Conservation (phyloP, 2,888 invertebrate genomes). For the Frankliniella fusca region DNA sequence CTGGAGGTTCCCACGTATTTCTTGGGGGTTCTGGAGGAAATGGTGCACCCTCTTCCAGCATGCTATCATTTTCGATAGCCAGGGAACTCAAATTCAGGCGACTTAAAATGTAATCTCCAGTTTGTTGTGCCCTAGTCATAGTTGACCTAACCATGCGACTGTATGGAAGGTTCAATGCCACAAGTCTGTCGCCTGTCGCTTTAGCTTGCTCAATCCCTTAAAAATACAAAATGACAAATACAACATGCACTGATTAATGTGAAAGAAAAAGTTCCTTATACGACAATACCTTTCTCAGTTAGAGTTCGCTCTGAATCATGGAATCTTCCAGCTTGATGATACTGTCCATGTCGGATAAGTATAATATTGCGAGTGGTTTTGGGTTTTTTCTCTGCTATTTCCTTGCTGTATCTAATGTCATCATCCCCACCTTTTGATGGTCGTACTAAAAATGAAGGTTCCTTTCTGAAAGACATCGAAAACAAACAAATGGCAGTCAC, state of each 20-base stretch:
- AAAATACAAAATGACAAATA: neutral
- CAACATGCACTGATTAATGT: neutral
- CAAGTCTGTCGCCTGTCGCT: constrained; percentile 75
- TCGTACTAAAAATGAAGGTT: constrained; percentile 66
- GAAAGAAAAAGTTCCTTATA: neutral
- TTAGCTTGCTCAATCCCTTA: constrained; percentile 80
- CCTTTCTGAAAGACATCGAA: constrained; percentile 55
- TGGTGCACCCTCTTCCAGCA: constrained; percentile 90
- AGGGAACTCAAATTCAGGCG: constrained; percentile 56
- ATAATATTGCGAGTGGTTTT: constrained; percentile 75
- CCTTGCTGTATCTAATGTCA: constrained; percentile 56
- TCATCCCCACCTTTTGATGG: constrained; percentile 51
- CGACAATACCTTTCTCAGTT: constrained; percentile 67
- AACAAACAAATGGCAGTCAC: neutral
- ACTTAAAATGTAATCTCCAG: constrained; percentile 74
- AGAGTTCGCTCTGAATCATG: constrained; percentile 69
- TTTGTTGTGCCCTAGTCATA: constrained; percentile 90
- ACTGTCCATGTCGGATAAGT: constrained; percentile 93
- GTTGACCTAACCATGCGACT: constrained; percentile 79
- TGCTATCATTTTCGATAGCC: constrained; percentile 59
- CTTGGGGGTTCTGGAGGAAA: constrained; percentile 90
- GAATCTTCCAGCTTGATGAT: constrained; percentile 63
- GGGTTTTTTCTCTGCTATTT: constrained; percentile 58
- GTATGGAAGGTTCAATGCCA: constrained; percentile 72
- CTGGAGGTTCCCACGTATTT: constrained; percentile 81